These are phyloP conservation scores for Lepidurus packardi DNA, from an alignment of 1,140 invertebrate species.

Conservation along the genomic window DNA sequence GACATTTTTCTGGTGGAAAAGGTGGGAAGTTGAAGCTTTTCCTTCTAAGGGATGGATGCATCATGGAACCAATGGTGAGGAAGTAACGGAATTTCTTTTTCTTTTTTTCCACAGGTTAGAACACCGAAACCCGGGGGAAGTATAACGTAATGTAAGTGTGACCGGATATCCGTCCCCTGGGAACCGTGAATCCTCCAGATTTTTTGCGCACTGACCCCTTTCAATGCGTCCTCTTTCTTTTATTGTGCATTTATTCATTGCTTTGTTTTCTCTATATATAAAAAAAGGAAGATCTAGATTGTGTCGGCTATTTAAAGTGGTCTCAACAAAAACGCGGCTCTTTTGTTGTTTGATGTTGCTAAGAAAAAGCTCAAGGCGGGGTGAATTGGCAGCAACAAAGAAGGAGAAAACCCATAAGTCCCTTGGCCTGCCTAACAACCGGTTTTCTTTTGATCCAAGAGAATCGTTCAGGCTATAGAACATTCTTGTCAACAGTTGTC, in stretches of 20 bases:
- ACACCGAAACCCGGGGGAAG: not conserved
- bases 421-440: conserved; percentile 7
- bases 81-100: not conserved
- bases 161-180: conserved; percentile 1
- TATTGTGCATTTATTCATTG: not conserved
- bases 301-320: not conserved
- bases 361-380: not conserved
- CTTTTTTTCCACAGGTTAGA: not conserved
- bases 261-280: not conserved
- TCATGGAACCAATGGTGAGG: not conserved
- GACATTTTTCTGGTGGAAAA: not conserved
- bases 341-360: not conserved
- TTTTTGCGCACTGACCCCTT: not conserved
- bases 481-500: conserved; percentile 3
- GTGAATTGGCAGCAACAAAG: conserved; percentile 9
- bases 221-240: not conserved
- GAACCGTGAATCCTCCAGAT: conserved; percentile 18
- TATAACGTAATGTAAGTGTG: not conserved
- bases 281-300: not conserved
- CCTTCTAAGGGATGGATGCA: not conserved
- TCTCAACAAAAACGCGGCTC: not conserved
- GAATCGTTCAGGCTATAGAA: conserved; percentile 2
- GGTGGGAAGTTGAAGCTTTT: not conserved
- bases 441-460: conserved; percentile 19
- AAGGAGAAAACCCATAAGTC: not conserved